A percentile compares a stretch with the other conserved stretches of the same genome.
phyloP scores from a whole-genome alignment of 1,140 invertebrate species.

The Magallana gigas region DNA sequence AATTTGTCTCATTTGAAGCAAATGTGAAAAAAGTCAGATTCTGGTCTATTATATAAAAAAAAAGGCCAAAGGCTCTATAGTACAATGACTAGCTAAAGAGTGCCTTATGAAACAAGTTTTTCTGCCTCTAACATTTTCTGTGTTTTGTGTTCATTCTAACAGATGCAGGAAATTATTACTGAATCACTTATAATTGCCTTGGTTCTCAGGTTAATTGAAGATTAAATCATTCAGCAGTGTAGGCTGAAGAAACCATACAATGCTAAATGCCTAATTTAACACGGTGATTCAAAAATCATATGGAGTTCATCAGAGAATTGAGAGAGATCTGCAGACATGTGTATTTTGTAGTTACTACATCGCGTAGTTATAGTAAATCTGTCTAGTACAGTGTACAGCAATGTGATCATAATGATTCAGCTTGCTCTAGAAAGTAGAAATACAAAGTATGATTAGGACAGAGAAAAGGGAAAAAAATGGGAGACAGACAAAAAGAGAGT shows the following conservation, averaged over 20 bases:
- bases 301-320: neutral
- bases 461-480: neutral
- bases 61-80: too few species aligned
- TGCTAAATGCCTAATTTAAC: neutral
- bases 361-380: neutral
- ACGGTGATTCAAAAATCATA: slow-evolving; percentile 22
- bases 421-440: too few species aligned
- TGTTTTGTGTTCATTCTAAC: too few species aligned
- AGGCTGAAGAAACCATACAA: neutral
- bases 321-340: neutral
- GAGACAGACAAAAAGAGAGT: neutral
- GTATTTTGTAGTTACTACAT: neutral
- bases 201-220: neutral
- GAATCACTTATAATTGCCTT: too few species aligned
- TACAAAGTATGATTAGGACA: neutral
- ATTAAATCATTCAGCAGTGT: slow-evolving; percentile 7
- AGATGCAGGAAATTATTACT: too few species aligned
- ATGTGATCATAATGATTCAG: too few species aligned
- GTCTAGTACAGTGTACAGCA: neutral
- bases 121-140: too few species aligned
- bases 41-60: too few species aligned
- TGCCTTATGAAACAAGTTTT: too few species aligned
- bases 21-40: too few species aligned
- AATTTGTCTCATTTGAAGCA: too few species aligned
- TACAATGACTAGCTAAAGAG: too few species aligned